Conservation (phyloP, 2,888 invertebrate genomes). For the Rhogogaster chlorosoma region DNA sequence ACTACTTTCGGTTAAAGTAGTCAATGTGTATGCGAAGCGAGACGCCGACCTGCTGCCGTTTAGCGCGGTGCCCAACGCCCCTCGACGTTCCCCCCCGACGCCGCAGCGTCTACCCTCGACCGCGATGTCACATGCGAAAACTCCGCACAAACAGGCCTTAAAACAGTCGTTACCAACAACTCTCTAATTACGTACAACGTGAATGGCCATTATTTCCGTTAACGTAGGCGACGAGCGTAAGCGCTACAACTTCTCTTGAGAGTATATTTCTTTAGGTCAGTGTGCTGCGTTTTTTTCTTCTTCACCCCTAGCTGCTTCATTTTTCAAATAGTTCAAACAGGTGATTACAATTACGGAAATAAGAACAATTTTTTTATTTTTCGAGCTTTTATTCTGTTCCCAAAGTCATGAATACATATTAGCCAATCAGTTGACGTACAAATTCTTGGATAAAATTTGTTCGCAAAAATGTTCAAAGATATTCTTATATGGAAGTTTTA, state of each 20-base stretch:
- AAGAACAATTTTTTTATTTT: not conserved
- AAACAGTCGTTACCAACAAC: slow-evolving; percentile 48
- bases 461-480: not conserved
- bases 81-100: not conserved
- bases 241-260: not conserved
- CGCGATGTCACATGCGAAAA: slow-evolving; percentile 50
- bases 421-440: not conserved
- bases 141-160: slow-evolving; percentile 47
- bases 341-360: not conserved
- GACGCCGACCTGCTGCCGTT: slow-evolving; percentile 49
- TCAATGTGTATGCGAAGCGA: slow-evolving; percentile 53
- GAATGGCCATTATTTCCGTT: slow-evolving; percentile 18
- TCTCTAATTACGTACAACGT: slow-evolving; percentile 44
- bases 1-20: slow-evolving; percentile 48
- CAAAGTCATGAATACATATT: not conserved
- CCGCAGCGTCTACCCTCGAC: slow-evolving; percentile 34
- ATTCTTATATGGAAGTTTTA: not conserved
- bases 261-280: slow-evolving; percentile 6
- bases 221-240: not conserved
- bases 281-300: not conserved
- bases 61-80: slow-evolving; percentile 49
- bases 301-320: not conserved
- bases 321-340: not conserved
- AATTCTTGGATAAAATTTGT: not conserved
- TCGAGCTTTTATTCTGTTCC: not conserved